These are phyloP conservation scores for Clarias platycephalus DNA, from an alignment of 2,797 vertebrate species.

Conservation along the genomic window DNA sequence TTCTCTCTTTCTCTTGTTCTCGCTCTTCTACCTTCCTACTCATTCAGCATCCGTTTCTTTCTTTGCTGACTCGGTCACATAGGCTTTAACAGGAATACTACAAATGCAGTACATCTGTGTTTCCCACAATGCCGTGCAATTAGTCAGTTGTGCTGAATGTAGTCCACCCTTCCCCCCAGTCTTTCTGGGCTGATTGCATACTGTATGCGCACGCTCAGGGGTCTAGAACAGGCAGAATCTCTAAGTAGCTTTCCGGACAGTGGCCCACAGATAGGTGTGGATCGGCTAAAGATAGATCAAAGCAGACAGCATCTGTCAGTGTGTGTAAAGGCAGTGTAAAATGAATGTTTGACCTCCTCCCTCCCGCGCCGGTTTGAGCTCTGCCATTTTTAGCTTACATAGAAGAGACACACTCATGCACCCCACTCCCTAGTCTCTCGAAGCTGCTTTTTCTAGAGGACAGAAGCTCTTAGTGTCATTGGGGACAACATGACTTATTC, in stretches of 20 bases:
- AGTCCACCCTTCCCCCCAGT: constrained; percentile 14
- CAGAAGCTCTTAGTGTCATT: constrained; percentile 16
- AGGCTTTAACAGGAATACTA: constrained; percentile 13
- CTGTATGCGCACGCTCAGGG: constrained; percentile 27
- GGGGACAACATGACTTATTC: neutral
- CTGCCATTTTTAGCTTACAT: constrained; percentile 50
- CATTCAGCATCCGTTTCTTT: neutral
- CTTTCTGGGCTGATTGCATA: constrained; percentile 19
- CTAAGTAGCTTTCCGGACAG: constrained; percentile 57
- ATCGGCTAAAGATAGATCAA: constrained; percentile 63
- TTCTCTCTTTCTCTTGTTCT: neutral
- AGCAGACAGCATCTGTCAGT: constrained; percentile 62
- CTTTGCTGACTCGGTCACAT: neutral
- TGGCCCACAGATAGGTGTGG: constrained; percentile 52
- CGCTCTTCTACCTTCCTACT: neutral
- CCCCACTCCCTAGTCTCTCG: neutral
- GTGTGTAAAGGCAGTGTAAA: constrained; percentile 58
- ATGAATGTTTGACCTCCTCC: constrained; percentile 60
- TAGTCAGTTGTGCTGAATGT: constrained; percentile 39
- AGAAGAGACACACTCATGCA: constrained; percentile 32
- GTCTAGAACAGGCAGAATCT: constrained; percentile 50
- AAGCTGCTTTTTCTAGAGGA: constrained; percentile 26
- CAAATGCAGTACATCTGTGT: constrained; percentile 36
- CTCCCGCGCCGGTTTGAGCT: constrained; percentile 28
- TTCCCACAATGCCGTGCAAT: constrained; percentile 27